phyloP scores from a whole-genome alignment of 37 sponge, comb jelly and placozoan species.

The Ianthella basta region DNA sequence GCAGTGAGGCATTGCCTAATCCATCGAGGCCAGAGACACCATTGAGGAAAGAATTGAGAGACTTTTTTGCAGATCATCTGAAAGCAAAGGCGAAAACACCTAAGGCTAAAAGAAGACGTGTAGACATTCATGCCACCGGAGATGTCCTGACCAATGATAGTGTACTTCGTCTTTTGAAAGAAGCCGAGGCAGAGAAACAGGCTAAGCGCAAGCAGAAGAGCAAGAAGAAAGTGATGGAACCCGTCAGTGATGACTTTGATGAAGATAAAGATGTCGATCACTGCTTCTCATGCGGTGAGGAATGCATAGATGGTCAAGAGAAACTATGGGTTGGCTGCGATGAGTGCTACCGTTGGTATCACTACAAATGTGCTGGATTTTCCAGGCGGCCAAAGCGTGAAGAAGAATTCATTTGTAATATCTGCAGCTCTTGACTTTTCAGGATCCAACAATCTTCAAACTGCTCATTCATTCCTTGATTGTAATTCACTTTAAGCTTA shows the following conservation, averaged over 20 bases:
- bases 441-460: no score
- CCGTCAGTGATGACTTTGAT: no score
- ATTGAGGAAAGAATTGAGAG: background rate
- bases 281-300: constrained; percentile 11
- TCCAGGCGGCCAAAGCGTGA: background rate
- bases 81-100: background rate
- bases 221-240: no score
- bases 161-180: background rate
- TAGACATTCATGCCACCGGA: background rate
- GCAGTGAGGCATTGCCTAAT: background rate
- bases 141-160: constrained; percentile 16
- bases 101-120: background rate
- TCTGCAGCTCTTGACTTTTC: no score
- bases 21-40: background rate
- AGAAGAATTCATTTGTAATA: no score
- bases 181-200: background rate
- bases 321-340: constrained; percentile 18
- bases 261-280: background rate
- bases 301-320: background rate
- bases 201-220: background rate
- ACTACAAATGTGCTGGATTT: constrained; percentile 18
- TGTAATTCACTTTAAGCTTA: no score
- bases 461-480: no score
- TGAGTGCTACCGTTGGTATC: constrained; percentile 21
- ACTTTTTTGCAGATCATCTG: constrained; percentile 14